phyloP scores from a whole-genome alignment of 2,797 vertebrate genomes.

The Fistularia commersonii region DNA sequence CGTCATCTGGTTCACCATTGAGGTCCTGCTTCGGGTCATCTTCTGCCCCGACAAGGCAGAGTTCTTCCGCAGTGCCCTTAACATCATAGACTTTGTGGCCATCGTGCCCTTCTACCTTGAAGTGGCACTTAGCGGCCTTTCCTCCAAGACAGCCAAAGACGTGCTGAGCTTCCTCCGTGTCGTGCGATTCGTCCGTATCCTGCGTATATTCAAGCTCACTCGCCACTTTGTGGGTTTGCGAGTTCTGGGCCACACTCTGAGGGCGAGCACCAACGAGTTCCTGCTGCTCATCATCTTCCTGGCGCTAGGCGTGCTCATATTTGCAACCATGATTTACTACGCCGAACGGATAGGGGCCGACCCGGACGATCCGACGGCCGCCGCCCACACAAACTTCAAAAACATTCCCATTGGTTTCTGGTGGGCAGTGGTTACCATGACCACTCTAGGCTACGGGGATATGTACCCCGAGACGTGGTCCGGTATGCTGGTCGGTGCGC shows the following conservation, averaged over 20 bases:
- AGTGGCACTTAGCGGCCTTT: conserved; percentile 93
- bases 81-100: conserved; percentile 99
- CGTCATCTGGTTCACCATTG: conserved; percentile 99
- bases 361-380: conserved; percentile 91
- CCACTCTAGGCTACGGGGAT: conserved; percentile 96
- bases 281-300: conserved; percentile 98
- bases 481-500: conserved; percentile 95
- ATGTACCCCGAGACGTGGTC: conserved; percentile 99
- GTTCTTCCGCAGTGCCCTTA: conserved; percentile 96
- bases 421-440: conserved; percentile 99
- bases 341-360: conserved; percentile 95
- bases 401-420: conserved; percentile 99
- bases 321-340: conserved; percentile 99
- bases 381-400: conserved; percentile 94
- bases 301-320: conserved; percentile 96
- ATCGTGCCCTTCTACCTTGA: conserved; percentile 99
- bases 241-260: conserved; percentile 93
- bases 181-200: conserved; percentile 95
- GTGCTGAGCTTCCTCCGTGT: conserved; percentile 96
- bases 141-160: conserved; percentile 98
- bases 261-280: conserved; percentile 98
- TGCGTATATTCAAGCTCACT: conserved; percentile 98
- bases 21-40: conserved; percentile 92
- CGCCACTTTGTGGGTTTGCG: conserved; percentile 95
- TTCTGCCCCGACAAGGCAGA: conserved; percentile 98